Evolutionary conservation across 2,888 invertebrate species (phyloP).

Genomic region (Norana najaformis): DNA sequence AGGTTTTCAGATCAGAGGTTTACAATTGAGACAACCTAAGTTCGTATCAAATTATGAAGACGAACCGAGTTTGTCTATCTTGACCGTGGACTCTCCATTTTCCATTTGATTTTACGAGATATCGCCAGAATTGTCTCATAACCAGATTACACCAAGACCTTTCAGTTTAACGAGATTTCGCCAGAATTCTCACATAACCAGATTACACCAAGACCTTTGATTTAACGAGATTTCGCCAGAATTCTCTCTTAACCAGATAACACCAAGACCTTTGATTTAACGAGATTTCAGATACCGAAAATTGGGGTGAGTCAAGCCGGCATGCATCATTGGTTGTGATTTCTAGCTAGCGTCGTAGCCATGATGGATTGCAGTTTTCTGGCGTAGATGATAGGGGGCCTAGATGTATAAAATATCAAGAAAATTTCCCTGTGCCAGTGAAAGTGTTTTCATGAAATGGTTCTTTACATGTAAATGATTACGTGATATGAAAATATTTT

Average conservation of each 20-base stretch:
- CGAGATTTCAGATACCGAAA: slow-evolving; percentile 16
- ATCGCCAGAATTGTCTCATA: background rate
- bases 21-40: background rate
- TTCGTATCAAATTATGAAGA: background rate
- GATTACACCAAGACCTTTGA: background rate
- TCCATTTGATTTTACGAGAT: background rate
- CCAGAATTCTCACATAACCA: background rate
- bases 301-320: background rate
- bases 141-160: background rate
- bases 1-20: slow-evolving; percentile 20
- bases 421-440: background rate
- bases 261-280: background rate
- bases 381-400: background rate
- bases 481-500: background rate
- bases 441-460: too few relatives aligned
- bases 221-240: background rate
- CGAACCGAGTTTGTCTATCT: background rate
- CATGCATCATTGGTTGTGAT: slow-evolving; percentile 9
- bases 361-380: background rate
- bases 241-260: slow-evolving; percentile 19
- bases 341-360: background rate
- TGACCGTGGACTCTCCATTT: background rate
- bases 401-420: background rate
- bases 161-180: background rate
- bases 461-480: background rate